These are phyloP conservation scores for Anisognathus igniventris DNA, from an alignment of 2,797 vertebrate species.

Conservation along the genomic window DNA sequence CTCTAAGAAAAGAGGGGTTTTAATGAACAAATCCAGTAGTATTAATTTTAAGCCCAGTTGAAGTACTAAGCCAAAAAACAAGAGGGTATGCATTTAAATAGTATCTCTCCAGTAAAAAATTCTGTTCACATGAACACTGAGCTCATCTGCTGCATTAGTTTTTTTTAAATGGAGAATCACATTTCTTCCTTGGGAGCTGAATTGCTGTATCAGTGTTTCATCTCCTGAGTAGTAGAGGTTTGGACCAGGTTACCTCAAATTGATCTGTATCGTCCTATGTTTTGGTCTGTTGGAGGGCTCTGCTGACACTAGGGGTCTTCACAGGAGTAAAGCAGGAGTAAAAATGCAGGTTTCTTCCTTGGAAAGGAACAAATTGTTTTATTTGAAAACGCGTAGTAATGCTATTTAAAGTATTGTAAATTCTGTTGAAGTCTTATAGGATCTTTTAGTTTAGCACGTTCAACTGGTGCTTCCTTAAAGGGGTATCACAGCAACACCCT, in stretches of 20 bases:
- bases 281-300: background rate
- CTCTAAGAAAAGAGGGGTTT: background rate
- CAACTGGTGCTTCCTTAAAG: background rate
- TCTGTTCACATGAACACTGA: background rate
- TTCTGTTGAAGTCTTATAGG: background rate
- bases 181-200: background rate
- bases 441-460: background rate
- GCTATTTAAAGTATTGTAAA: background rate
- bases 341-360: background rate
- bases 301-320: background rate
- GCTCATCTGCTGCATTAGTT: background rate
- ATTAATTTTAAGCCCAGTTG: background rate
- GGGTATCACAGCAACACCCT: background rate
- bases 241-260: background rate
- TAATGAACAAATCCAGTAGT: background rate
- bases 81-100: background rate
- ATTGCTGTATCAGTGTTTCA: background rate
- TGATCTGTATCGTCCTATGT: fast-evolving
- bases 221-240: background rate
- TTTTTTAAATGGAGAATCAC: background rate
- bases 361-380: background rate
- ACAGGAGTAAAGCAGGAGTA: background rate
- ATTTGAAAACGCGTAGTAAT: background rate
- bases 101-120: background rate
- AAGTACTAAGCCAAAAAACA: background rate